phyloP scores from a whole-genome alignment of 2,113 vertebrate genomes.

The Ophthalmolycus amberensis region DNA sequence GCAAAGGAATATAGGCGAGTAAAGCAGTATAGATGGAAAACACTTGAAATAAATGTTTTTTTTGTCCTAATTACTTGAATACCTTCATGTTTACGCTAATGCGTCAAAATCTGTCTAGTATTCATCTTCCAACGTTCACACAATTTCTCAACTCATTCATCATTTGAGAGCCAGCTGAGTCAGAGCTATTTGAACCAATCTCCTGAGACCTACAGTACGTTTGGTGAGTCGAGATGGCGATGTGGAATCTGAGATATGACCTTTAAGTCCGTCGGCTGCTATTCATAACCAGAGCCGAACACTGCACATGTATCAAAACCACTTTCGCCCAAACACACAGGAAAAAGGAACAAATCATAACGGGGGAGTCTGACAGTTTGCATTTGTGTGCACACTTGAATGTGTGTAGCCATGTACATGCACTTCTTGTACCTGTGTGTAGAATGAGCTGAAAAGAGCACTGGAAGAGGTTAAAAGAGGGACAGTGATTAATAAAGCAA shows the following conservation, averaged over 20 bases:
- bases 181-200: conserved; percentile 34
- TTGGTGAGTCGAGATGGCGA: conserved; percentile 29
- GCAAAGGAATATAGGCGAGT: not conserved
- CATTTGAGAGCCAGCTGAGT: conserved; percentile 56
- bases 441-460: conserved; percentile 23
- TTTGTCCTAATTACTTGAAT: not conserved
- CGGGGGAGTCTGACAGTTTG: not conserved
- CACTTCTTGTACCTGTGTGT: not conserved
- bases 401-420: not conserved
- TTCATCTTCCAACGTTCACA: conserved; percentile 53
- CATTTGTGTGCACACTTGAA: not conserved
- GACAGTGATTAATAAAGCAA: conserved; percentile 52
- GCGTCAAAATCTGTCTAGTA: conserved; percentile 55
- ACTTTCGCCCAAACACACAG: not conserved
- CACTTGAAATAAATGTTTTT: not conserved
- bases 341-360: conserved; percentile 11
- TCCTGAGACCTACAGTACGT: conserved; percentile 20
- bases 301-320: not conserved
- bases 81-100: conserved; percentile 12
- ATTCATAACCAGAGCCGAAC: conserved; percentile 25
- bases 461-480: conserved; percentile 24
- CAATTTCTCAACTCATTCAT: conserved; percentile 58
- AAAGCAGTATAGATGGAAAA: not conserved
- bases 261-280: conserved; percentile 47
- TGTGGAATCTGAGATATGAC: conserved; percentile 37